Conservation (phyloP, 2,888 invertebrate genomes). For the Pecten maximus region DNA sequence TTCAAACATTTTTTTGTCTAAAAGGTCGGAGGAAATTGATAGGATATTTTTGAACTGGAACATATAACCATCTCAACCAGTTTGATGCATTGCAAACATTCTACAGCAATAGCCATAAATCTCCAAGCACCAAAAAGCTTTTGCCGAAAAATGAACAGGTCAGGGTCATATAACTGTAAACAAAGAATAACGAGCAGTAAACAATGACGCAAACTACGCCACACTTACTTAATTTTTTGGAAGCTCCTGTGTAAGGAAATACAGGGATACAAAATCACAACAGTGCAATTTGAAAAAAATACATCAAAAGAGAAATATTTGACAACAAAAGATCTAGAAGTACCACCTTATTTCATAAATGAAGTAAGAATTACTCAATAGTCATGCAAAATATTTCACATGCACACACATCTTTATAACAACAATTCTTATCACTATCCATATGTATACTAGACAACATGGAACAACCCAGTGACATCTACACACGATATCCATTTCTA, state of each 20-base stretch:
- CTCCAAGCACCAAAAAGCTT: conserved; percentile 52
- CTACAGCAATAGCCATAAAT: conserved; percentile 28
- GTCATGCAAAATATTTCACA: conserved; percentile 33
- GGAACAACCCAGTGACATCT: background rate
- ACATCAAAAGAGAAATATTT: conserved; percentile 34
- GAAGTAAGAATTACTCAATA: conserved; percentile 1
- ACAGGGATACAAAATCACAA: conserved; percentile 43
- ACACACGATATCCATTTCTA: conserved; percentile 6
- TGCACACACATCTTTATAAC: background rate
- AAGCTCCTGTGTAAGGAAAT: conserved; percentile 50
- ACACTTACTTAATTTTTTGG: conserved; percentile 53
- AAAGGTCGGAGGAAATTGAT: background rate
- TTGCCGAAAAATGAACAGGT: conserved; percentile 54
- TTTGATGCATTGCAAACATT: conserved; percentile 35
- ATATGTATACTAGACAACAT: background rate
- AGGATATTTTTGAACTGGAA: background rate
- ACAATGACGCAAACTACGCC: conserved; percentile 42
- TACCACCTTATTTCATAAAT: conserved; percentile 13
- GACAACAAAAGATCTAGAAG: conserved; percentile 20
- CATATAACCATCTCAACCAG: conserved; percentile 35
- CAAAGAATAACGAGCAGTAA: conserved; percentile 36
- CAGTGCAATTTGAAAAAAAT: background rate
- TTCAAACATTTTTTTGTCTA: background rate
- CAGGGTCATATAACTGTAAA: conserved; percentile 29
- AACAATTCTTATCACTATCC: background rate